Evolutionary conservation across 2,888 invertebrate species (phyloP), one percentile per base, ranked within the genome.

Genomic region (Ryuthela nishihirai): DNA sequence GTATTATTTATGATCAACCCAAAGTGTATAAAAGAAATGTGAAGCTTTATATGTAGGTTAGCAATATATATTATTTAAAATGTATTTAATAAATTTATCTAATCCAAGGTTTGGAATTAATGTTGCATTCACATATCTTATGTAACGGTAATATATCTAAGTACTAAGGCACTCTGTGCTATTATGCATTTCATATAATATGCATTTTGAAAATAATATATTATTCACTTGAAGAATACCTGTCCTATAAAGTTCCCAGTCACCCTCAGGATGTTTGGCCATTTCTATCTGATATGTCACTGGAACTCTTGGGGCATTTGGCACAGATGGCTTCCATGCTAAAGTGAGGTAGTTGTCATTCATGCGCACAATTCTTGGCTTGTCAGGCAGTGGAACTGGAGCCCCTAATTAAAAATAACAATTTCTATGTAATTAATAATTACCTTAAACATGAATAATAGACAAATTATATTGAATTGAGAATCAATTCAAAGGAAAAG

Each of bases 221-320:
- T n/a, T n/a, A n/a, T n/a, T n/a, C n/a, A n/a, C n/a, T n/a, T n/a
- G n/a, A n/a, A n/a, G 46, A 44, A 62, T 60, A 73, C 89, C 89
- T 1, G 85, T 83, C 66, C 87, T 81, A 0, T 88, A 85, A 0
- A 89, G 88, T 72, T 87, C 87, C 97, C 97, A 98, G 69, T 94
- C 91, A 26, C 89, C 91, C 69, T 87, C 85, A 0, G 95, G 94
- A 49, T 88, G 75, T 73, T 93, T 91, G 72, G 90, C 85, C 85
- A 92, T 90, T 79, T 99, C 98, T 66, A 94, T 83, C 74, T 90
- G 87, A 73, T 98, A 98, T 0, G 92, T 93, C 52, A 97, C 91
- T 0, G 94, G 94, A 69, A 86, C 83, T 40, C 88, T 81, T 0
- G 93, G 88, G 17, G 86, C 87, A 59, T 87, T 82, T 2, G 94